Percentiles rank a stretch among this genome's conserved stretches.
Evolutionary conservation across 2,888 invertebrate genomes (phyloP).

Genomic region (Patella caerulea): DNA sequence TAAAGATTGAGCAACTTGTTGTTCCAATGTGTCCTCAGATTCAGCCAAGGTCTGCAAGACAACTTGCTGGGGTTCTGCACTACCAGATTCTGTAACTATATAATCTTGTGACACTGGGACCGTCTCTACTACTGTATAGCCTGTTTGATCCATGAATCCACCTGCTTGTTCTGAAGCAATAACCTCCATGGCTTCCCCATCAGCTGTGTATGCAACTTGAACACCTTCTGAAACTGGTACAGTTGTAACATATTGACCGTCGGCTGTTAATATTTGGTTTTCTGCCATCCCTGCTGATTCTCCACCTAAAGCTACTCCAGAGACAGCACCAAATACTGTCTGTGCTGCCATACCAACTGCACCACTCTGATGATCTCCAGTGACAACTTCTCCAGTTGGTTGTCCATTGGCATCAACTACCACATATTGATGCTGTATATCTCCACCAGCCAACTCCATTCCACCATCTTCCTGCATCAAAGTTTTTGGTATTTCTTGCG

Average conservation of each 20-base stretch:
- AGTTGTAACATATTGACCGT: not conserved
- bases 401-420: conserved; percentile 22
- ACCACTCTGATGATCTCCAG: conserved; percentile 10
- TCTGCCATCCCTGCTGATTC: not conserved
- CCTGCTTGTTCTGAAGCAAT: conserved; percentile 2
- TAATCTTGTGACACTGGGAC: conserved; percentile 14
- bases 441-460: conserved; percentile 27
- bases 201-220: not conserved
- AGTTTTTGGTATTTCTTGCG: conserved; percentile 38
- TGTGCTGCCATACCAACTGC: conserved; percentile 13
- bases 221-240: not conserved
- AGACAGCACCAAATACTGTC: not conserved
- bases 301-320: not conserved
- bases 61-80: conserved; percentile 24
- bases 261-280: not conserved
- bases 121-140: conserved; percentile 13
- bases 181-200: not conserved
- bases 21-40: conserved; percentile 29
- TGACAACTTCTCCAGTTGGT: conserved; percentile 2
- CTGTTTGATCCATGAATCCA: not conserved
- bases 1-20: conserved; percentile 16
- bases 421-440: conserved; percentile 18
- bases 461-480: conserved; percentile 37
- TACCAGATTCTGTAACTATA: not conserved
- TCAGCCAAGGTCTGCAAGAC: conserved; percentile 30